phyloP scores from a whole-genome alignment of 2,113 vertebrate genomes.

The Pelodiscus sinensis region DNA sequence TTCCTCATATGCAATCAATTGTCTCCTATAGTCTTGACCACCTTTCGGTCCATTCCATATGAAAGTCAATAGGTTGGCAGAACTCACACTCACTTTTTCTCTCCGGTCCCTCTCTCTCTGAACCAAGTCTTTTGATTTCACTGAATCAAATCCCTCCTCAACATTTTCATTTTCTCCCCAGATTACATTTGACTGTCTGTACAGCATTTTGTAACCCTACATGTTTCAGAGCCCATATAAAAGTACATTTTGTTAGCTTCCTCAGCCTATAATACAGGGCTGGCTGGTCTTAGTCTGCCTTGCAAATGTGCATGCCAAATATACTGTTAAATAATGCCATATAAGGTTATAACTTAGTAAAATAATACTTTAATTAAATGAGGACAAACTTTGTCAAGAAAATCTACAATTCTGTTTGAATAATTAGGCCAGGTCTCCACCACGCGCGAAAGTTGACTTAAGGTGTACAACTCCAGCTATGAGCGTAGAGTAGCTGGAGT shows the following conservation, averaged over 20 bases:
- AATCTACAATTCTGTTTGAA: not conserved
- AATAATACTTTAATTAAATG: not conserved
- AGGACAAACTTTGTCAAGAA: not conserved
- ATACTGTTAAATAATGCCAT: not conserved
- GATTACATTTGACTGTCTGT: not conserved
- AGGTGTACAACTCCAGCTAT: too few relatives aligned
- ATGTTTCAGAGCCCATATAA: not conserved
- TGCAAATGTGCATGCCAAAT: not conserved
- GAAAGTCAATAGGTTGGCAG: not conserved
- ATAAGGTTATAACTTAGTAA: not conserved
- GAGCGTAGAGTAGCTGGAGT: too few relatives aligned
- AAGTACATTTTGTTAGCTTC: not conserved
- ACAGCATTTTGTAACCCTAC: not conserved
- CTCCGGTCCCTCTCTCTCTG: not conserved
- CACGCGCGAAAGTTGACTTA: too few relatives aligned
- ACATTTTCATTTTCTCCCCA: slow-evolving; percentile 1
- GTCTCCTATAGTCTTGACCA: not conserved
- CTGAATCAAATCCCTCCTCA: slow-evolving; percentile 1
- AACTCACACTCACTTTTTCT: not conserved
- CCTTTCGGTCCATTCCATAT: not conserved
- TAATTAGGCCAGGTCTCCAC: not conserved
- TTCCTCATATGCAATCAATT: not conserved
- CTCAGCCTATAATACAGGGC: not conserved
- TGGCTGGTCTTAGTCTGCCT: not conserved
- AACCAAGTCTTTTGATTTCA: not conserved